Evolutionary conservation across 1,140 invertebrate species (phyloP), one percentile per base, ranked within the genome.

Genomic region (Pseudobourletiella spinata): DNA sequence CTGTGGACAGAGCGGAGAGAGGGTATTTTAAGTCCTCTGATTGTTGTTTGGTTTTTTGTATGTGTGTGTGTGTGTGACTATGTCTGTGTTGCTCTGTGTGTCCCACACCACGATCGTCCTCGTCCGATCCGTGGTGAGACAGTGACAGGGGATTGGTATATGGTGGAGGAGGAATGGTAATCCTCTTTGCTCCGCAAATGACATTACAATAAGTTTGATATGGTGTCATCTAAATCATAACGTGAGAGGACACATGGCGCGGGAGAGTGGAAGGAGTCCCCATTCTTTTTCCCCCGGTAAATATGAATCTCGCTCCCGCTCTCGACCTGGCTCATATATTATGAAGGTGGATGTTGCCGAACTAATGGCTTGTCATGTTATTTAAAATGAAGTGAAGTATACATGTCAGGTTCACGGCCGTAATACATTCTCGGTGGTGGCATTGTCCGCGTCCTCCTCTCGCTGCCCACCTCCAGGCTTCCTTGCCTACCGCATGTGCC

Each of bases 171-270:
- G n/a, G n/a, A n/a, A 20, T 22, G n/a, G 24, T 46, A 46, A 46
- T 46, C 43, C 43, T 6, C 43, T 46, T 46, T 46, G 4, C 43
- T 46, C 43, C 18, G n/a, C 4, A 20, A 46, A 46, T 46, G 43
- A 46, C 43, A 46, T 46, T 20, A 46, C 43, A 46, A 46, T 46
- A 22, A 46, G 43, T 46, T 46, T 46, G 43, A 46, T 46, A 46
- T 46, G 43, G 43, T 46, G 43, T 46, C 43, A 22, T 46, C 43
- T 46, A 46, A 46, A 46, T 46, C 43, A 46, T 46, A 22, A 46
- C 43, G n/a, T 46, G 24, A n/a, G n/a, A n/a, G n/a, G n/a, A n/a
- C n/a, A n/a, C n/a, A n/a, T n/a, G n/a, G n/a, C n/a, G n/a, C n/a
- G n/a, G n/a, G n/a, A n/a, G n/a, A n/a, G n/a, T n/a, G n/a, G n/a